Conservation (phyloP, 2,113 vertebrate species). For the Larimichthys crocea region DNA sequence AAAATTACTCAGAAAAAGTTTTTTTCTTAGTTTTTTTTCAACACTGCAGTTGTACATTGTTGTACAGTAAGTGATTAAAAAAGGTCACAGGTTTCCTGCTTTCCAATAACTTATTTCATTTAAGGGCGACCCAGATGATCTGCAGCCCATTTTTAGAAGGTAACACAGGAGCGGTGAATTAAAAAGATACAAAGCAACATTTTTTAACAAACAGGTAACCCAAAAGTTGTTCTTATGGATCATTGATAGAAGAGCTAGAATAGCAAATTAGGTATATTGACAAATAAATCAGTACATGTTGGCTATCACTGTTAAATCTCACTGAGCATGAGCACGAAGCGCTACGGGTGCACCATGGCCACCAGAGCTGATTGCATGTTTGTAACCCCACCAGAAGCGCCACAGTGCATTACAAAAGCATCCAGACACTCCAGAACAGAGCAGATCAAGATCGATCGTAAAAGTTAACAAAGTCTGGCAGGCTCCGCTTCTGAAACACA, state of each 20-base stretch:
- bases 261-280: background rate
- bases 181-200: background rate
- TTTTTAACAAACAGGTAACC: background rate
- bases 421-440: too few relatives aligned
- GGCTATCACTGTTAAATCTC: too few relatives aligned
- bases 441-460: too few relatives aligned
- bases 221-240: background rate
- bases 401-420: too few relatives aligned
- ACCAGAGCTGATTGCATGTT: too few relatives aligned
- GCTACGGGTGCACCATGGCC: too few relatives aligned
- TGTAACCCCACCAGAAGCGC: too few relatives aligned
- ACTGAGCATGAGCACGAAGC: too few relatives aligned
- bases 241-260: background rate
- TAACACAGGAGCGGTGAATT: constrained; percentile 4
- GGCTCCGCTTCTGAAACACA: too few relatives aligned
- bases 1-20: too few relatives aligned
- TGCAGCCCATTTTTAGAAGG: constrained; percentile 27
- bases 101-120: constrained; percentile 42
- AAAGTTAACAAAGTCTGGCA: too few relatives aligned
- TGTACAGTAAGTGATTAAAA: constrained; percentile 57
- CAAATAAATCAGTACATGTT: background rate
- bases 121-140: constrained; percentile 38
- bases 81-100: constrained; percentile 44
- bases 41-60: constrained; percentile 38
- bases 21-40: background rate